Percentiles rank a stretch among this genome's conserved stretches.
These are phyloP conservation scores for Aramus guarauna DNA, from an alignment of 2,113 vertebrate genomes.

Conservation along the genomic window DNA sequence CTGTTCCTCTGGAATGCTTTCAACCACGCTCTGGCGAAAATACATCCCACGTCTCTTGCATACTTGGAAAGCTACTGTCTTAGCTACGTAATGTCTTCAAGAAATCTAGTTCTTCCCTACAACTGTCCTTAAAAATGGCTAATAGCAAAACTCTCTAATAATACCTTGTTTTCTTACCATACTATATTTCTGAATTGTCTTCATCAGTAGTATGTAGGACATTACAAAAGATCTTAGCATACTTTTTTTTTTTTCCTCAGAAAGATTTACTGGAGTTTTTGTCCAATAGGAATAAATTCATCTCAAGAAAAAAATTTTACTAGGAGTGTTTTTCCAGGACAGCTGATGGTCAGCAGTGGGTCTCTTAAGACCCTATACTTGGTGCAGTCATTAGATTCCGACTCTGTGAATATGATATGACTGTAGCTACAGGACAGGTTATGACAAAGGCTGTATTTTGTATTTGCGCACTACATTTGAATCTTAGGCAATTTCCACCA, in stretches of 20 bases:
- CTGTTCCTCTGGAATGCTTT: not conserved
- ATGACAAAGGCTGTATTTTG: not conserved
- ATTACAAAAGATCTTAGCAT: not conserved
- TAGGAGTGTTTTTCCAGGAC: not conserved
- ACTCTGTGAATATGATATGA: not conserved
- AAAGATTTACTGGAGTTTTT: not conserved
- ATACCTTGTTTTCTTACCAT: not conserved
- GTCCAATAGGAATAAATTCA: not conserved
- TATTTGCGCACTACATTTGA: not conserved
- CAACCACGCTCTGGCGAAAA: not conserved
- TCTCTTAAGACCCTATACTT: not conserved
- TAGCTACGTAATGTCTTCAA: not conserved
- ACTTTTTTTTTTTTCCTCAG: not conserved
- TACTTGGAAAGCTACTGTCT: not conserved
- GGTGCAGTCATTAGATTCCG: not conserved
- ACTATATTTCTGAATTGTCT: not conserved
- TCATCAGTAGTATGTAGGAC: not conserved
- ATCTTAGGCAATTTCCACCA: not conserved
- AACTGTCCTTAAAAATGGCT: not conserved
- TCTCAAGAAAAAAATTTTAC: not conserved
- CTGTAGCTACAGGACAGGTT: not conserved
- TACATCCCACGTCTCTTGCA: not conserved
- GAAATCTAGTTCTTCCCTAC: not conserved
- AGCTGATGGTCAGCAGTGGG: not conserved
- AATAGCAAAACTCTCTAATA: not conserved